Conservation (phyloP, 2,888 invertebrate species). For the Panopea generosa region DNA sequence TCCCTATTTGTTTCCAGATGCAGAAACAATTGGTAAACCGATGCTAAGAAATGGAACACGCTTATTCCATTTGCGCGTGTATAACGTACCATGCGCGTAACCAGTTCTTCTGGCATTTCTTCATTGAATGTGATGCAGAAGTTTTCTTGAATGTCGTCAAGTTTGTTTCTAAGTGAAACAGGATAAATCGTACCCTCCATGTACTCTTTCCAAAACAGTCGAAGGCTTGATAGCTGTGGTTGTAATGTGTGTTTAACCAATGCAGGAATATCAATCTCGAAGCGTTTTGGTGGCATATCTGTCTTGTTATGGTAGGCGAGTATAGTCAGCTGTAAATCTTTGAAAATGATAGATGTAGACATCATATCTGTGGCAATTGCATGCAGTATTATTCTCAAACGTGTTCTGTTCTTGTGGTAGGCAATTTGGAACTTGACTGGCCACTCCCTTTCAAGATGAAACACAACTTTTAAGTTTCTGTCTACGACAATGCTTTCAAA, state of each 20-base stretch:
- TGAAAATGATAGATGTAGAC: conserved; percentile 7
- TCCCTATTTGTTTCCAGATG: not conserved
- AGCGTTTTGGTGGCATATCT: not conserved
- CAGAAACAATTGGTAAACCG: conserved; percentile 14
- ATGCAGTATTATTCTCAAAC: conserved; percentile 14
- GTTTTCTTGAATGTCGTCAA: not conserved
- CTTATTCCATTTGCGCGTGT: not conserved
- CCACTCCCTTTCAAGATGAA: not conserved
- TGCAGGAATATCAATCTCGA: not conserved
- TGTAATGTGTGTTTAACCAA: not conserved
- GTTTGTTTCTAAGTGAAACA: no score
- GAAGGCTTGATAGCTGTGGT: no score
- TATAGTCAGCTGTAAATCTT: not conserved
- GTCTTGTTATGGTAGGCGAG: not conserved
- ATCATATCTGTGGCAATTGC: conserved; percentile 4
- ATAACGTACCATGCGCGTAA: not conserved
- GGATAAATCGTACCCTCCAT: no score
- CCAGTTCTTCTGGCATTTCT: conserved; percentile 3
- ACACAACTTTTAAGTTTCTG: no score
- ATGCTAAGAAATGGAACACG: conserved; percentile 14
- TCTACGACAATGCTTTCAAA: not conserved
- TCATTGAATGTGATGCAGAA: not conserved
- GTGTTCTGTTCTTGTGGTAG: not conserved
- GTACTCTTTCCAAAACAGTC: no score
- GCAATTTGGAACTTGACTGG: conserved; percentile 11